These are phyloP conservation scores for Sebastes ruberrimus DNA, from an alignment of 2,797 vertebrate species.

Conservation along the genomic window DNA sequence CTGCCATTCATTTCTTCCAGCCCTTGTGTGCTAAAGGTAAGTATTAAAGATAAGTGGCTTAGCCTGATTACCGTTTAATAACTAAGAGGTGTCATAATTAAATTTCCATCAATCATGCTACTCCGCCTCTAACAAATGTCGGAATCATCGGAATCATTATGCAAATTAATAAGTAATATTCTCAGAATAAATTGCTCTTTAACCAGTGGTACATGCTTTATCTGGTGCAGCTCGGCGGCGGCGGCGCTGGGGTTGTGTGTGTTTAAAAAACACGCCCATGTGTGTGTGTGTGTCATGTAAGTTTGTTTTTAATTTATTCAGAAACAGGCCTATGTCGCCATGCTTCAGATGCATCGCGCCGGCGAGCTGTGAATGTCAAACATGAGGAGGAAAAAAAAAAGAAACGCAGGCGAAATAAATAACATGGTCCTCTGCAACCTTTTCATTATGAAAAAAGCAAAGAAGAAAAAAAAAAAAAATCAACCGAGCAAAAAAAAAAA, in stretches of 20 bases:
- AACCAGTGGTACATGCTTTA: constrained; percentile 66
- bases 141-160: constrained; percentile 81
- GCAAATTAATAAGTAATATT: constrained; percentile 86
- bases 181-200: constrained; percentile 77
- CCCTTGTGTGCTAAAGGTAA: constrained; percentile 76
- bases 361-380: constrained; percentile 48
- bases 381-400: constrained; percentile 1
- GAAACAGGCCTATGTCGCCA: neutral
- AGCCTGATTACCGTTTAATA: constrained; percentile 83
- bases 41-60: constrained; percentile 81
- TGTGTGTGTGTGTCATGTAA: constrained; percentile 15
- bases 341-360: constrained; percentile 14
- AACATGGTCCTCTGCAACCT: constrained; percentile 38
- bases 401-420: constrained; percentile 35
- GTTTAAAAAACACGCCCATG: constrained; percentile 1
- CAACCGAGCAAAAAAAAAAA: constrained; percentile 16
- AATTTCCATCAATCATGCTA: constrained; percentile 81
- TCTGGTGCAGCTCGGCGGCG: constrained; percentile 48
- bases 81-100: constrained; percentile 84
- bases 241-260: constrained; percentile 2
- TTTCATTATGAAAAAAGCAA: constrained; percentile 37
- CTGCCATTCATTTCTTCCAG: constrained; percentile 67
- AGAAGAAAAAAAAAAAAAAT: neutral
- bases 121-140: constrained; percentile 76
- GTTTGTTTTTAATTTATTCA: neutral